A percentile compares a stretch with the other conserved stretches of the same genome.
These are phyloP conservation scores for Oncorhynchus keta DNA, from an alignment of 2,113 vertebrate species.

Conservation along the genomic window DNA sequence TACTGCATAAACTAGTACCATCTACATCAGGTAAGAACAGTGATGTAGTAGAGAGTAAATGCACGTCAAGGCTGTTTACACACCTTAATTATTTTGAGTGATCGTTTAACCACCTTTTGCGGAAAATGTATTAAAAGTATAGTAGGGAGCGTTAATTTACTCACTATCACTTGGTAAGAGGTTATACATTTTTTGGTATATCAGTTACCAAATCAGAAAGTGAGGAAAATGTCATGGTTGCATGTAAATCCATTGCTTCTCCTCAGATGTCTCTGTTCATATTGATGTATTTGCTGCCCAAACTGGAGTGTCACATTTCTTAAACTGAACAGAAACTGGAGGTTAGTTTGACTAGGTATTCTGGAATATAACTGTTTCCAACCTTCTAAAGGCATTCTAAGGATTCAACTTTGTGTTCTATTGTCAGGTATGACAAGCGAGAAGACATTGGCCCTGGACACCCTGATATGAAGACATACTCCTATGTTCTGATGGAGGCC, in stretches of 20 bases:
- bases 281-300: constrained; percentile 87
- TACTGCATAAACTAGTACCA: constrained; percentile 82
- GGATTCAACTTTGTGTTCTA: background rate
- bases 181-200: too few relatives aligned
- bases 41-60: too few relatives aligned
- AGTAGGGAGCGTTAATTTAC: too few relatives aligned
- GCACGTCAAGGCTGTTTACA: too few relatives aligned
- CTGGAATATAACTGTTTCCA: background rate
- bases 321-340: constrained; percentile 88
- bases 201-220: too few relatives aligned
- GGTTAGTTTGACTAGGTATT: constrained; percentile 65
- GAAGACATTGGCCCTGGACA: constrained; percentile 79
- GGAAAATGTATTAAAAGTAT: too few relatives aligned
- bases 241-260: background rate
- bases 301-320: constrained; percentile 89
- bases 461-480: constrained; percentile 76
- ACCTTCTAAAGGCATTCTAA: background rate
- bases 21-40: constrained; percentile 70
- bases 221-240: background rate
- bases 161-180: too few relatives aligned
- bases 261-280: constrained; percentile 86
- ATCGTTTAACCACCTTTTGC: too few relatives aligned
- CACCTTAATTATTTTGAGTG: too few relatives aligned
- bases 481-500: constrained; percentile 88
- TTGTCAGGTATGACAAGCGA: constrained; percentile 88